Conservation (phyloP, 2,113 vertebrate species). For the Etheostoma cragini region DNA sequence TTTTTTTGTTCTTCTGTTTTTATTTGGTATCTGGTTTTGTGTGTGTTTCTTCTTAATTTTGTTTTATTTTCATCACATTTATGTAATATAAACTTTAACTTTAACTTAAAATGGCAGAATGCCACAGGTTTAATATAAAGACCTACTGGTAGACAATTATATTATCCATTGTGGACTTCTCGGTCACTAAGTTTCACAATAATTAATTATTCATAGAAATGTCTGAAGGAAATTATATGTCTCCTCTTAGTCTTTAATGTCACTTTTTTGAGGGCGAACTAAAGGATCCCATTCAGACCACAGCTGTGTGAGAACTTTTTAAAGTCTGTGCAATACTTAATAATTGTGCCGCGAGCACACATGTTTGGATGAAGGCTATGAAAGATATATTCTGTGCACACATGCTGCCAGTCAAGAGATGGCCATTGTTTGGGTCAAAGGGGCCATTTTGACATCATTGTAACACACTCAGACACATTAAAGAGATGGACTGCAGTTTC, state of each 20-base stretch:
- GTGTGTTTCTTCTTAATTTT: no score
- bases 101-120: no score
- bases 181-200: neutral
- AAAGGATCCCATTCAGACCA: neutral
- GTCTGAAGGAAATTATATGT: neutral
- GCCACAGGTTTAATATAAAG: neutral
- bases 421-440: conserved; percentile 51
- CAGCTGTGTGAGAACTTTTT: neutral
- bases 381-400: conserved; percentile 38
- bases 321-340: neutral
- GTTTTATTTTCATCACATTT: no score
- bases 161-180: neutral
- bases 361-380: conserved; percentile 13
- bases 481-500: conserved; percentile 63
- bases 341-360: neutral
- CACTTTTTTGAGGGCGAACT: neutral
- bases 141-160: neutral
- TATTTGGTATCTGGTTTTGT: no score
- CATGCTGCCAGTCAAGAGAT: conserved; percentile 50
- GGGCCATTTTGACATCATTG: conserved; percentile 69
- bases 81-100: no score
- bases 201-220: neutral
- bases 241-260: neutral
- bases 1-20: no score
- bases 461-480: conserved; percentile 67